These are phyloP conservation scores for Kryptolebias ocellatus DNA, from an alignment of 2,797 vertebrate species.

Conservation along the genomic window DNA sequence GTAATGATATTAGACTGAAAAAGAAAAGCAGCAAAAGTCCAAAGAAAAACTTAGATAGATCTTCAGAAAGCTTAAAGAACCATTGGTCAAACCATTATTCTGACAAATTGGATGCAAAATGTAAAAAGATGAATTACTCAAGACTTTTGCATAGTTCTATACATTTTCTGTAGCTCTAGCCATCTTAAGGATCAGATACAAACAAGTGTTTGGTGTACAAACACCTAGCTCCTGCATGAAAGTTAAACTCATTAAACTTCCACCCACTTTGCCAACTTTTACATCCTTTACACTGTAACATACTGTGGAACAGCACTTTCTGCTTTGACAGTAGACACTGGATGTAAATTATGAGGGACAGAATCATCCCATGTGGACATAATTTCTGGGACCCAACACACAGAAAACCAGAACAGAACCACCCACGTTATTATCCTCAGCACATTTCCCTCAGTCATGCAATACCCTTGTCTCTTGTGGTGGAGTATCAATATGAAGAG, in stretches of 20 bases:
- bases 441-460: conserved; percentile 28
- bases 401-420: conserved; percentile 20
- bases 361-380: conserved; percentile 22
- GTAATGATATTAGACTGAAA: background rate
- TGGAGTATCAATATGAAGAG: conserved; percentile 61
- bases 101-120: no score
- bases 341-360: conserved; percentile 1
- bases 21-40: background rate
- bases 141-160: no score
- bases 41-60: background rate
- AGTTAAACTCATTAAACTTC: background rate
- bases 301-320: background rate
- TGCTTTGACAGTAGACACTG: background rate
- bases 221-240: background rate
- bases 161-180: background rate
- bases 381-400: conserved; percentile 19
- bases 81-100: no score
- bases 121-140: no score
- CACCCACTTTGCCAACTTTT: background rate
- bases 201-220: background rate
- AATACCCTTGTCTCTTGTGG: conserved; percentile 54
- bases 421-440: conserved; percentile 47
- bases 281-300: background rate
- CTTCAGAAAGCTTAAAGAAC: no score
- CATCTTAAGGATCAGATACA: background rate